Evolutionary conservation across 2,113 vertebrate genomes (phyloP).

Genomic region (Mola mola): DNA sequence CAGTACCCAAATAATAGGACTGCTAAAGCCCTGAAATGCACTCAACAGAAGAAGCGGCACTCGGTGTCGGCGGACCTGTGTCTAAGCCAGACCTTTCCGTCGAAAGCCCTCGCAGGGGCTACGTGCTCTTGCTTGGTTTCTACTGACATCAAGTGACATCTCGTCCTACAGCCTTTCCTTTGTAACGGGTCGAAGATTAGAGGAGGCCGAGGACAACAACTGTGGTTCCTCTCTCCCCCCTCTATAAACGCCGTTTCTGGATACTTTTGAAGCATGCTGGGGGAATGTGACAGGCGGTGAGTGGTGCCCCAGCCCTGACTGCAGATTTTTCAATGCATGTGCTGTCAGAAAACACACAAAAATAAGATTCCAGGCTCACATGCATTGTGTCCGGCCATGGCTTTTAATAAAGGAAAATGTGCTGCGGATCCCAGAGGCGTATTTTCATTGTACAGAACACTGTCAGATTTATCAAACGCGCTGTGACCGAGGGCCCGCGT

Average conservation of each 20-base stretch:
- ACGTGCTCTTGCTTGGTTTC: not conserved
- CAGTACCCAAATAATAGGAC: no score
- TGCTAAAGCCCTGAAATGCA: no score
- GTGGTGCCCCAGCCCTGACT: constrained; percentile 17
- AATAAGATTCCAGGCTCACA: not conserved
- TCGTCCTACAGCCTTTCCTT: constrained; percentile 8
- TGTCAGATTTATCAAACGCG: constrained; percentile 28
- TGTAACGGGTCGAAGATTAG: not conserved
- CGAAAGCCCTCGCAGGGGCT: constrained; percentile 3
- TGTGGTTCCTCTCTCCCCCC: not conserved
- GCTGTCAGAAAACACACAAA: not conserved
- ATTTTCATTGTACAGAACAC: constrained; percentile 25
- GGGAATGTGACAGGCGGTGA: constrained; percentile 48
- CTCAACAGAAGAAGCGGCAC: no score
- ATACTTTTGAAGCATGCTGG: constrained; percentile 11
- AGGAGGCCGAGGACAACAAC: constrained; percentile 2
- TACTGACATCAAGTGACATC: constrained; percentile 4
- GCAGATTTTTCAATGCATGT: constrained; percentile 26
- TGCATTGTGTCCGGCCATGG: constrained; percentile 20
- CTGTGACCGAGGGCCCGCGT: constrained; percentile 19
- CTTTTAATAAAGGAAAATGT: constrained; percentile 34
- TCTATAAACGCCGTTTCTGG: constrained; percentile 9
- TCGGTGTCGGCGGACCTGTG: no score
- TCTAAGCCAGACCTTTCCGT: not conserved
- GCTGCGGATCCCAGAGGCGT: constrained; percentile 26